Evolutionary conservation across 2,797 vertebrate species (phyloP).

Genomic region (Fistularia commersonii): DNA sequence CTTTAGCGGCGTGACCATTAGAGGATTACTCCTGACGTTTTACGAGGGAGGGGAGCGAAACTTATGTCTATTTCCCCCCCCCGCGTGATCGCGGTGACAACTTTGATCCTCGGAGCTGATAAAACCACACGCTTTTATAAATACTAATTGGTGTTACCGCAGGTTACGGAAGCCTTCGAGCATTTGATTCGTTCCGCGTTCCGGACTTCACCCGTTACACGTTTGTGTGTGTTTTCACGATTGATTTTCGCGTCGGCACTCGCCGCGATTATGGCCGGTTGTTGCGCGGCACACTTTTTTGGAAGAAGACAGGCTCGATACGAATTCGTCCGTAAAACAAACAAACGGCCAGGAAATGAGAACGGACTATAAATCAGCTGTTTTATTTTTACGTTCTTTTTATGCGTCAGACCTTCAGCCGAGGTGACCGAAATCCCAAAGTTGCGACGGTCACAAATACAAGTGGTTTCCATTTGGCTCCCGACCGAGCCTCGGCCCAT

Average conservation of each 20-base stretch:
- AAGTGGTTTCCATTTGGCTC: constrained; percentile 12
- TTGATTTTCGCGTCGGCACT: too few relatives aligned
- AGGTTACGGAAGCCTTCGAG: too few relatives aligned
- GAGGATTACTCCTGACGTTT: constrained; percentile 62
- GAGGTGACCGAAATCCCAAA: constrained; percentile 29
- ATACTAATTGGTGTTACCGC: neutral
- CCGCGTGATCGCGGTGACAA: constrained; percentile 12
- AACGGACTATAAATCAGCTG: neutral
- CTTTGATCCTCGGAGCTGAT: constrained; percentile 21
- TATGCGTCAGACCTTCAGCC: constrained; percentile 25
- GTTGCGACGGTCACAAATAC: constrained; percentile 5
- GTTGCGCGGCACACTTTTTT: too few relatives aligned
- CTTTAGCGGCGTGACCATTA: constrained; percentile 57
- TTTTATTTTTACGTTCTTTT: constrained; percentile 5
- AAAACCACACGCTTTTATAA: constrained; percentile 5
- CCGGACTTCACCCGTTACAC: too few relatives aligned
- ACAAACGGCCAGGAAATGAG: too few relatives aligned
- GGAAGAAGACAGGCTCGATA: constrained; percentile 15
- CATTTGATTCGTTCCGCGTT: too few relatives aligned
- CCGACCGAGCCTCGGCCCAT: constrained; percentile 21
- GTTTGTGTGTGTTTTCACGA: too few relatives aligned
- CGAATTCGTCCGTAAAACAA: constrained; percentile 13
- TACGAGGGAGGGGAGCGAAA: constrained; percentile 31
- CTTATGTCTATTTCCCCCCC: constrained; percentile 32
- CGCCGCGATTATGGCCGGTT: too few relatives aligned